Evolutionary conservation across 1,140 invertebrate species (phyloP), one percentile per base, ranked within the genome.

Genomic region (Bombus vancouverensis): DNA sequence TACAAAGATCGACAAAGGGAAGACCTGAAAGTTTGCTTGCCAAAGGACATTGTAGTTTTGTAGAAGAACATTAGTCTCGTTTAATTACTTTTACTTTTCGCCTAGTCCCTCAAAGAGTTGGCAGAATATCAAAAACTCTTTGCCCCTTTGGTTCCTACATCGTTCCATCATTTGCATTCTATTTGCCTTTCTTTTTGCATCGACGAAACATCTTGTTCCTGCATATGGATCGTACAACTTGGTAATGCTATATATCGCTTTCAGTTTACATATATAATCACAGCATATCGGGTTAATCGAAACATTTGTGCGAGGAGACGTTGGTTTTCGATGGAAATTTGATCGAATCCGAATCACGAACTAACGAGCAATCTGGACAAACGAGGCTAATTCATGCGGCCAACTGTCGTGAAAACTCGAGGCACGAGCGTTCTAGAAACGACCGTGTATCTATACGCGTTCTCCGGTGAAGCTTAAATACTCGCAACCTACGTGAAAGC

Each of bases 301-400:
- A 73, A 44, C 13, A 44, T 44, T 18, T 32, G 1, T 1, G 25
- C 22, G 25, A n/a, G 59, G 12, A 12, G 28, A 39, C 22, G 13
- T 15, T 10, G 47, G 0, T 8, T 53, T 18, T 6, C 80, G 42
- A 72, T 73, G n/a, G 39, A 73, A 73, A 78, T 84, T 68, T 66
- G 53, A 84, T 59, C 10, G 70, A 34, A 66, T 34, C 9, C 28
- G 10, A 32, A 47, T 2, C 37, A 57, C n/a, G 53, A 47, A 87
- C 85, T 87, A 87, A 87, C 79, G 76, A 70, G 47, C 82, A 62
- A n/a, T 62, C 59, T 13, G 28, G 74, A 78, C 75, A 84, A 87
- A 87, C 76, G 81, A 73, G 47, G 86, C 57, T 72, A 77, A 86
- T 83, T 77, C 65, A 53, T 37, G n/a, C 28, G 37, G 78, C 22